Evolutionary conservation across 2,113 vertebrate genomes (phyloP), one percentile per base, ranked within the genome.

Genomic region (Scartelaos histophorus): DNA sequence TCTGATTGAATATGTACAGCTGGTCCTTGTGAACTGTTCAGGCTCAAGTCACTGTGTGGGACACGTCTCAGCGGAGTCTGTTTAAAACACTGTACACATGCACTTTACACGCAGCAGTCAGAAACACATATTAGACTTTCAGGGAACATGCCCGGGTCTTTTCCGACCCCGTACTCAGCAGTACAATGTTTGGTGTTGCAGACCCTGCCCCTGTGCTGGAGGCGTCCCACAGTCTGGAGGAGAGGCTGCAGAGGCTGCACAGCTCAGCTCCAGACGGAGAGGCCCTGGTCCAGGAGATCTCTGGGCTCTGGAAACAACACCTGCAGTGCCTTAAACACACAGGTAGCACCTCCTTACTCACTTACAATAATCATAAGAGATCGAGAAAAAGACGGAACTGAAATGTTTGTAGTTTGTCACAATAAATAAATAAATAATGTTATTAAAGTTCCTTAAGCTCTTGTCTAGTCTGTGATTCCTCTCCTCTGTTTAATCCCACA

Each of bases 141-240:
- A 83, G 75, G 76, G 38, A 79, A 56, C 53, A 78, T 73, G 29
- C 75, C 57, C 69, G 75, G 73, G 78, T 75, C 57, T 73, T 74
- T 61, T 49, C 15, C 16, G n/a, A n/a, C n/a, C 7, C 1, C 38
- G 1, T 38, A 10, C 5, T 43, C 1, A 43, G 38, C 7, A 43
- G 9, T 43, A 43, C 10, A 10, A 10, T 43, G 38, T 1, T 86
- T 71, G 7, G 7, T 81, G 34, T 78, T 67, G 9, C 88, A 98
- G 97, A 98, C 82, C 94, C 96, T 0, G 93, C 93, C 65, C 96
- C 95, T 46, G 88, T 96, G 80, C 94, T 97, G 86, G 96, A 97
- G 87, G 95, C 94, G 58, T 93, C 95, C 0, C 95, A 94, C 74
- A 93, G 93, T 74, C 91, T 96, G 87, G 96, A 96, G 89, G 94